A percentile compares a stretch with the other conserved stretches of the same genome.
Evolutionary conservation across 2,113 vertebrate genomes (phyloP).

Genomic region (Ifrita kowaldi): DNA sequence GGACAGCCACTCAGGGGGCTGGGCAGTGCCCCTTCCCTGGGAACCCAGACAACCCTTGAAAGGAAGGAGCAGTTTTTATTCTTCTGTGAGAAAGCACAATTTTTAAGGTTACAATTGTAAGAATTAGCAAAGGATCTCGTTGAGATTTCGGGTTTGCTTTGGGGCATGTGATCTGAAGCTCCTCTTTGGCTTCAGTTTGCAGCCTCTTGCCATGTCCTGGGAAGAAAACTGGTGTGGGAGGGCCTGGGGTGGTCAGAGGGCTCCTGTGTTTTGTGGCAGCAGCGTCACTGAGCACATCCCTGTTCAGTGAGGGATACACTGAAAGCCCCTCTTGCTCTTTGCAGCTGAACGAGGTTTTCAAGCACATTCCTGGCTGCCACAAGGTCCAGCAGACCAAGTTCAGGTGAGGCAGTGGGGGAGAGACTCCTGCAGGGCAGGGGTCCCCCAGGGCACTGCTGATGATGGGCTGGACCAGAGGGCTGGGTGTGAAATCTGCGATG

Average conservation of each 20-base stretch:
- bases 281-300: rapidly evolving
- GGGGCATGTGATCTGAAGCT: not conserved
- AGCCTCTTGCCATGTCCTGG: not conserved
- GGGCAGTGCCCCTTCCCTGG: not conserved
- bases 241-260: not conserved
- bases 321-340: not conserved
- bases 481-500: not conserved
- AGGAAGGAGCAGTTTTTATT: not conserved
- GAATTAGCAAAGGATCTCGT: not conserved
- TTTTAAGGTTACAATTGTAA: not conserved
- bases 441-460: not conserved
- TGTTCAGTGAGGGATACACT: not conserved
- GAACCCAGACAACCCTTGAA: not conserved
- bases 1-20: not conserved
- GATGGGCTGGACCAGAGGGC: not conserved
- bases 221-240: not conserved
- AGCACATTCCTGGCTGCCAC: constrained; percentile 81
- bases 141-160: not conserved
- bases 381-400: constrained; percentile 88
- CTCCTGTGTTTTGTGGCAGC: not conserved
- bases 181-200: not conserved
- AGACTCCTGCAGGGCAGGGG: not conserved
- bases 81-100: not conserved
- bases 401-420: constrained; percentile 75
- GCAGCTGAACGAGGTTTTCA: constrained; percentile 89